phyloP scores from a whole-genome alignment of 2,888 invertebrate species.

The Steromphala cineraria region DNA sequence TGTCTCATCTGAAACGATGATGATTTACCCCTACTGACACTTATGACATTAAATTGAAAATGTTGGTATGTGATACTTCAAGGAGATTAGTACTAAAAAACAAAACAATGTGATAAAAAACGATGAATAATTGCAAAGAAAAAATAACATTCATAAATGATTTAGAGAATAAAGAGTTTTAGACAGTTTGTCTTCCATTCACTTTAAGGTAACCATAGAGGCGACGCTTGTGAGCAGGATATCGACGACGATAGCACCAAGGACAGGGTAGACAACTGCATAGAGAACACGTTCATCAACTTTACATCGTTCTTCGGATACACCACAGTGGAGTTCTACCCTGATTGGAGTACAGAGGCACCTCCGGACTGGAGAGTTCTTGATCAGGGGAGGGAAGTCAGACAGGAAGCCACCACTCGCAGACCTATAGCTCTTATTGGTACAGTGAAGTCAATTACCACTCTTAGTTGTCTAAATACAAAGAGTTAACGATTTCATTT shows the following conservation, averaged over 20 bases:
- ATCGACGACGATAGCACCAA: constrained; percentile 87
- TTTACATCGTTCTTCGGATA: constrained; percentile 42
- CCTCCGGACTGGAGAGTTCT: constrained; percentile 46
- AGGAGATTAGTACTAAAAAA: too few species aligned
- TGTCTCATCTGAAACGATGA: too few species aligned
- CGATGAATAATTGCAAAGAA: too few species aligned
- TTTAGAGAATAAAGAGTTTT: too few species aligned
- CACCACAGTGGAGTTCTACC: constrained; percentile 50
- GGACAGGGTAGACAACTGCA: constrained; percentile 90
- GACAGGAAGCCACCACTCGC: constrained; percentile 48
- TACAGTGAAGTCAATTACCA: constrained; percentile 17
- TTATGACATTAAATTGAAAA: too few species aligned
- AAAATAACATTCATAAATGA: too few species aligned
- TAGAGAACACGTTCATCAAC: constrained; percentile 76
- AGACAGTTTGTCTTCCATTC: too few species aligned
- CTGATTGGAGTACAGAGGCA: constrained; percentile 30
- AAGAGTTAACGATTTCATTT: too few species aligned
- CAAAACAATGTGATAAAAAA: too few species aligned
- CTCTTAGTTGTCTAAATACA: too few species aligned
- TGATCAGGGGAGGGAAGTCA: constrained; percentile 53
- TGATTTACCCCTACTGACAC: too few species aligned
- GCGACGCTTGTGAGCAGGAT: constrained; percentile 90
- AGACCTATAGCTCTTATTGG: constrained; percentile 64
- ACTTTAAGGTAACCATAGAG: constrained; percentile 80
- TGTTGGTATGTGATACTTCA: too few species aligned